Base-by-base conservation (phyloP, 2,113 vertebrate species). In the Solea solea region DNA sequence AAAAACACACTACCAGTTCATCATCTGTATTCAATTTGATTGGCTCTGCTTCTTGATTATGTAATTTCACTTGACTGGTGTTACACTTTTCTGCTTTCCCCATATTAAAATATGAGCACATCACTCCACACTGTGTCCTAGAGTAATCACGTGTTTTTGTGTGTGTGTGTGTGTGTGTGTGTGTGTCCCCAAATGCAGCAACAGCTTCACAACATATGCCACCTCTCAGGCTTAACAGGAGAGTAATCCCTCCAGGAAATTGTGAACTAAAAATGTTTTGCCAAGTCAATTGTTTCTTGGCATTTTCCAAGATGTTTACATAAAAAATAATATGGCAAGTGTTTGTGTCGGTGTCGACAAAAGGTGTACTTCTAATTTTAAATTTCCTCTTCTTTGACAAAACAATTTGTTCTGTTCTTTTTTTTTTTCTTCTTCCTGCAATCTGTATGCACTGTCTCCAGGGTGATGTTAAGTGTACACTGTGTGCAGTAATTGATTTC, bases 401-500 rank as follows among this genome's bases (percentile, higher is more conserved):
- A 72, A 73, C 7, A 39, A 48, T 34, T 49, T n/a, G 28, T 46
- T 44, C 49, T 61, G 34, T 49, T 64, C 28, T 64, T 49, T 63
- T 44, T 44, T 44, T 44, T 44, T 45, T 45, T 45, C 4, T 45
- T 45, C 2, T 45, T 45, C 44, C 46, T 59, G 76, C 72, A 73
- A 39, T 50, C 55, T 80, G 72, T 65, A 3, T 15, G 48, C 7
- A 0, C 41, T 11, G 45, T 55, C 60, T 46, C 21, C 46, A 34
- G 3, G 11, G 40, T 54, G 54, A 68, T 78, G 54, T 62, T 57
- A 50, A 58, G 3, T 34, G 74, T 63, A 55, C 9, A 78, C 34
- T 34, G 34, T 44, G 34, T 61, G 54, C 54, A 53, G 50, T 53
- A 49, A 76, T 66, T 64, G 68, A 64, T 79, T 79, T 75, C 57